Evolutionary conservation across 1,140 invertebrate genomes (phyloP).

Genomic region (Maniola jurtina): DNA sequence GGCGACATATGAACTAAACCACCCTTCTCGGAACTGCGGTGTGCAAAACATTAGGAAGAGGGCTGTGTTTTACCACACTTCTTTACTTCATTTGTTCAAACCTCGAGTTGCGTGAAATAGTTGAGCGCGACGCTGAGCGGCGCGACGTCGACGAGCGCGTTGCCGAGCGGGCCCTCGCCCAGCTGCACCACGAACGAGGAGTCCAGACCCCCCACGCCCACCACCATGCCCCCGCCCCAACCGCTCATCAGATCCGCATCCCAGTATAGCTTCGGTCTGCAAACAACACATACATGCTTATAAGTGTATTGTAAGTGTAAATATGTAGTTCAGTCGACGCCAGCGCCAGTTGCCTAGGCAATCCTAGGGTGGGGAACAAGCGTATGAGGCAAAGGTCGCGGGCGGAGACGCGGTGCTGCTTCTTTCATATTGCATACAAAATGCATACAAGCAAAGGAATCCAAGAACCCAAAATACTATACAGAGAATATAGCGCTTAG

Average conservation of each 20-base stretch:
- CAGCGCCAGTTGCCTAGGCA: too few relatives aligned
- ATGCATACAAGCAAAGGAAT: too few relatives aligned
- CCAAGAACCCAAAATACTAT: too few relatives aligned
- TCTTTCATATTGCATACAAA: too few relatives aligned
- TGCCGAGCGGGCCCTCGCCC: constrained; percentile 82
- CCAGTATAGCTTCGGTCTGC: constrained; percentile 50
- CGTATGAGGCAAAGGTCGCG: too few relatives aligned
- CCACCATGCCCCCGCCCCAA: constrained; percentile 75
- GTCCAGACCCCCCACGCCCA: constrained; percentile 91
- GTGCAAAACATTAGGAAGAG: neutral
- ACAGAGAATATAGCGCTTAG: too few relatives aligned
- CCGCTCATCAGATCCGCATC: constrained; percentile 52
- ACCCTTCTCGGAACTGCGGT: too few relatives aligned
- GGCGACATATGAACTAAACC: too few relatives aligned
- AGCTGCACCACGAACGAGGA: constrained; percentile 87
- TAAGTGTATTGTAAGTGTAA: neutral
- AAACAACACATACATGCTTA: neutral
- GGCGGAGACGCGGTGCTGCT: too few relatives aligned
- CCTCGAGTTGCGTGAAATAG: constrained; percentile 92
- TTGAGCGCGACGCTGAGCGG: constrained; percentile 89
- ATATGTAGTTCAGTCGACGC: too few relatives aligned
- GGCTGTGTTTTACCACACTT: neutral
- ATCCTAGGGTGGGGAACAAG: too few relatives aligned
- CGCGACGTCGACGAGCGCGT: constrained; percentile 83
- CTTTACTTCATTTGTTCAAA: too few relatives aligned